Base-by-base conservation (phyloP, 2,797 vertebrate genomes). In the Sphenodon punctatus region DNA sequence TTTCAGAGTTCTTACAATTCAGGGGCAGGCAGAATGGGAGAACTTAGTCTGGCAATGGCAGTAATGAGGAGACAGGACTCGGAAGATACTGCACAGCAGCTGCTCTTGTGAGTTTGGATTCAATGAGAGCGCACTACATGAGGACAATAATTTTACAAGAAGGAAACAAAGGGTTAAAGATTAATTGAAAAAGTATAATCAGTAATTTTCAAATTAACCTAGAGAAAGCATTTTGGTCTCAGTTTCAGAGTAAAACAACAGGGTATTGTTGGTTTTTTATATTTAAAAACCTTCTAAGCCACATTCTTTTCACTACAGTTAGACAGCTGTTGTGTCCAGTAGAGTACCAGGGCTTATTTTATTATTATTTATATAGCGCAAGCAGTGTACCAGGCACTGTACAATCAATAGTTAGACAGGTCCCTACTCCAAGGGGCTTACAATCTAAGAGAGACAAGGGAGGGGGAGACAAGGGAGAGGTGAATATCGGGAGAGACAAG, bases 251-350 rank as follows among this genome's bases (percentile, higher is more conserved):
- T 34, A 34, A 56, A 7, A 17, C 17, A 56, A 53, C 53, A 34
- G n/a, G n/a, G n/a, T n/a, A n/a, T n/a, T n/a, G n/a, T n/a, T 27
- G 34, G 12, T 30, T 19, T 22, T 55, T 25, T 27, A 34, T 34
- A 20, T 22, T 22, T 20, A 16, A 51, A 10, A 27, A 56, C 20
- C n/a, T n/a, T n/a, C n/a, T n/a, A n/a, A 30, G 20, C 53, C 16
- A 16, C 20, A 6, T 20, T 19, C 8, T 19, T 56, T 56, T 32
- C 36, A 36, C 32, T 30, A 20, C 20, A n/a, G 30, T 39, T 22
- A 67, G 39, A 76, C 22, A 3, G 1, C 30, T 45, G 22, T 4
- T 1, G 0, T 61, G 27, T 16, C 9, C 1, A 2, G 19, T 10
- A 4, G 6, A 34, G 17, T 56, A 34, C 56, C 32, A 34, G 4